A percentile compares a stretch with the other conserved stretches of the same genome.
These are phyloP conservation scores for Hyppa rectilinea DNA, from an alignment of 2,888 invertebrate species.

Conservation along the genomic window DNA sequence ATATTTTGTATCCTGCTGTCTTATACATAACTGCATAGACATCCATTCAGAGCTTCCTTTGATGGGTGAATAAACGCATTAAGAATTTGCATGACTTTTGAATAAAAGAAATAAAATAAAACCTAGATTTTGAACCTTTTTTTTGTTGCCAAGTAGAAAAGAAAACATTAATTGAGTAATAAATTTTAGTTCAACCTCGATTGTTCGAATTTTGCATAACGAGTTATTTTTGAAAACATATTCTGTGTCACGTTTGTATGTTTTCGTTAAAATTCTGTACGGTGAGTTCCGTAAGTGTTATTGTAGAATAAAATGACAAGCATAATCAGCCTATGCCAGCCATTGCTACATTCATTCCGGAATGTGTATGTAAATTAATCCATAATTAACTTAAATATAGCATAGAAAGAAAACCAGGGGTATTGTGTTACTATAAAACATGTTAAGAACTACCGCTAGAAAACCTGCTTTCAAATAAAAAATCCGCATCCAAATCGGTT, in stretches of 20 bases:
- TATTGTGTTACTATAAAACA: too few relatives aligned
- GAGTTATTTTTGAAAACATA: constrained; percentile 1
- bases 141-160: constrained; percentile 20
- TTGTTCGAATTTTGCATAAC: constrained; percentile 43
- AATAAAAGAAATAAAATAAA: constrained; percentile 10
- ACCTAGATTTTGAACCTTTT: constrained; percentile 15
- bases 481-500: too few relatives aligned
- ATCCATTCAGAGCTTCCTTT: background rate
- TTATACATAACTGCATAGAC: background rate
- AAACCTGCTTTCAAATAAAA: too few relatives aligned
- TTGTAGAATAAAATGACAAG: too few relatives aligned
- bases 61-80: constrained; percentile 13
- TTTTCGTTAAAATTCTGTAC: too few relatives aligned
- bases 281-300: too few relatives aligned
- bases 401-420: too few relatives aligned
- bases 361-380: too few relatives aligned
- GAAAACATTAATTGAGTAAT: constrained; percentile 23
- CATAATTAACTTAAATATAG: too few relatives aligned
- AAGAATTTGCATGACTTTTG: constrained; percentile 1
- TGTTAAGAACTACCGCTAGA: too few relatives aligned
- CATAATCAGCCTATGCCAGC: too few relatives aligned
- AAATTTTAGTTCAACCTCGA: constrained; percentile 8
- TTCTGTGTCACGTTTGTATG: background rate
- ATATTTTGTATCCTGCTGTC: too few relatives aligned
- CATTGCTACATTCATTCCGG: background rate